These are phyloP conservation scores for Adelphocoris suturalis DNA, from an alignment of 2,888 invertebrate species.

Conservation along the genomic window DNA sequence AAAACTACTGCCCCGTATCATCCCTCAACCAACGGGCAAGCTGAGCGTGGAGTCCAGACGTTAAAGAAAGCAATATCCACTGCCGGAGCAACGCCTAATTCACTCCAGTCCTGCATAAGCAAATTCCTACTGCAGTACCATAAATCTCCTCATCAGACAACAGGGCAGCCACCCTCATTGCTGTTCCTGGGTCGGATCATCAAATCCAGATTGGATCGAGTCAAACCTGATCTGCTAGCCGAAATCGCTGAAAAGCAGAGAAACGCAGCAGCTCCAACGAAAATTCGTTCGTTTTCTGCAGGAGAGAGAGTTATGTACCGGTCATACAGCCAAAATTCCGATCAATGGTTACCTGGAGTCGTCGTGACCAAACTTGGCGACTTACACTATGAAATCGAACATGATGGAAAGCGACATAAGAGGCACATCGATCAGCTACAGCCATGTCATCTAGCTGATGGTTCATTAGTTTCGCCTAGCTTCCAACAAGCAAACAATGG, in stretches of 20 bases:
- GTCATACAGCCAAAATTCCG: background rate
- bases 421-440: conserved; percentile 19
- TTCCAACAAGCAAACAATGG: background rate
- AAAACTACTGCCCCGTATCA: conserved; percentile 43
- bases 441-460: background rate
- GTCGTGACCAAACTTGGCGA: conserved; percentile 48
- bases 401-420: background rate
- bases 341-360: conserved; percentile 4
- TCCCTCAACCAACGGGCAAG: conserved; percentile 55
- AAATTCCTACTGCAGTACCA: conserved; percentile 46
- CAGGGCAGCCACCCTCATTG: conserved; percentile 60
- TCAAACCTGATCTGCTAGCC: background rate
- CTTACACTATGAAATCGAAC: conserved; percentile 33
- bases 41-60: conserved; percentile 67
- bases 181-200: conserved; percentile 56
- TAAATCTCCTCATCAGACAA: conserved; percentile 57
- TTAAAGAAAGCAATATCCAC: conserved; percentile 45
- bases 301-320: conserved; percentile 7
- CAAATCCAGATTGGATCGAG: conserved; percentile 51
- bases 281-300: background rate
- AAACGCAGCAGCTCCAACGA: background rate
- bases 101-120: conserved; percentile 38
- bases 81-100: conserved; percentile 50
- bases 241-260: background rate
- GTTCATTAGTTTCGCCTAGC: background rate